A percentile compares a stretch with the other conserved stretches of the same genome.
Evolutionary conservation across 2,113 vertebrate species (phyloP).

Genomic region (Zosterops pallidus): DNA sequence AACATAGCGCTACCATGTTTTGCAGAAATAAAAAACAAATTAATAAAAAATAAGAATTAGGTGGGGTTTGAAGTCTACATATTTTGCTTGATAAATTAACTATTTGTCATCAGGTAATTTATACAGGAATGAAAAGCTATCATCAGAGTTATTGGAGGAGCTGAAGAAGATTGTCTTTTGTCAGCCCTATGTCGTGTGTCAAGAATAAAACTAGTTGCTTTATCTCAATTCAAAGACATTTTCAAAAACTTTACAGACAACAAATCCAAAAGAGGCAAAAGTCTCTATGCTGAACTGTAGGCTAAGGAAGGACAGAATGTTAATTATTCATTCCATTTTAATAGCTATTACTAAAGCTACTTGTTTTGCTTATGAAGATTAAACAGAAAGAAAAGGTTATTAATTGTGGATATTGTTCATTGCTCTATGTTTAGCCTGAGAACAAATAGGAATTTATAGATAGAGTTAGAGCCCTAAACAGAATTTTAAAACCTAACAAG

Average conservation of each 20-base stretch:
- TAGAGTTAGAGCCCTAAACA: neutral
- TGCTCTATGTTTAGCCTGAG: neutral
- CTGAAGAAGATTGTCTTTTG: neutral
- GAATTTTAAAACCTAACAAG: constrained; percentile 26
- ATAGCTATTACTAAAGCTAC: neutral
- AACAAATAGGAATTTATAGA: neutral
- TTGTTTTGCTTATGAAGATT: neutral
- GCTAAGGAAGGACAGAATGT: neutral
- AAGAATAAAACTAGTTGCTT: neutral
- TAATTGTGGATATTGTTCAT: neutral
- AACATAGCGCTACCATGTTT: neutral
- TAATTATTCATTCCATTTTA: neutral
- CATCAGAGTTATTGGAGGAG: neutral
- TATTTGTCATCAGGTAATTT: neutral
- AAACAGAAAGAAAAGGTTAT: neutral
- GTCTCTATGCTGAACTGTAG: neutral
- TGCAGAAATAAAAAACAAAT: neutral
- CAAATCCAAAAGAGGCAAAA: neutral
- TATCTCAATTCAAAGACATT: neutral
- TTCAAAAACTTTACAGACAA: neutral
- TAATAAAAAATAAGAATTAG: neutral
- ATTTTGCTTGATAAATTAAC: neutral
- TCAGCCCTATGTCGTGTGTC: neutral
- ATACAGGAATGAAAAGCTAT: neutral
- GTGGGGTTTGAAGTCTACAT: neutral